These are phyloP conservation scores for Thymelicus sylvestris DNA, from an alignment of 2,888 invertebrate species.

Conservation along the genomic window DNA sequence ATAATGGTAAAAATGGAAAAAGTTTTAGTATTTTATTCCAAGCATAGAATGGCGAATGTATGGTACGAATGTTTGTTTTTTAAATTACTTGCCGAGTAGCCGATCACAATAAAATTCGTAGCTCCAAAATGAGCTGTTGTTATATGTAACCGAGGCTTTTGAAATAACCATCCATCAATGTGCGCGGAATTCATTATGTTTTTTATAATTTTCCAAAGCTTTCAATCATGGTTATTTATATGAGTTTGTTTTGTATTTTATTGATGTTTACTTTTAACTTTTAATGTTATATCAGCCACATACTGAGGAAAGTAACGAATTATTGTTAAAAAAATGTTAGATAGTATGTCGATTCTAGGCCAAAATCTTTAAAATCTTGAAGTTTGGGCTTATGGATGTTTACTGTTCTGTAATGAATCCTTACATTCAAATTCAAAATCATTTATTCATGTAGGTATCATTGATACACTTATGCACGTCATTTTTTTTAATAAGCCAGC, in stretches of 20 bases:
- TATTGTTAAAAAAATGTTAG: background rate
- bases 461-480: no score
- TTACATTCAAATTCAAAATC: no score
- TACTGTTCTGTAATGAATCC: no score
- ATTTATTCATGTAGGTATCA: no score
- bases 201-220: conserved; percentile 50
- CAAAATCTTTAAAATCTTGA: no score
- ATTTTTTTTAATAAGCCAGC: no score
- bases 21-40: background rate
- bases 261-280: conserved; percentile 4
- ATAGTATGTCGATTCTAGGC: no score
- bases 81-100: conserved; percentile 28
- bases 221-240: conserved; percentile 52
- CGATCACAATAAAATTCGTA: conserved; percentile 28
- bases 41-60: background rate
- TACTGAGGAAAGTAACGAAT: background rate
- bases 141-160: conserved; percentile 47
- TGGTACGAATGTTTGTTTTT: conserved; percentile 23
- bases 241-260: conserved; percentile 18
- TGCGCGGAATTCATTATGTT: conserved; percentile 49
- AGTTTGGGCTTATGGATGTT: no score
- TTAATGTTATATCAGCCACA: background rate
- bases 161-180: conserved; percentile 56
- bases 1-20: background rate
- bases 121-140: conserved; percentile 37